These are phyloP conservation scores for Bicyclus anynana DNA, from an alignment of 1,140 invertebrate genomes.

Conservation along the genomic window DNA sequence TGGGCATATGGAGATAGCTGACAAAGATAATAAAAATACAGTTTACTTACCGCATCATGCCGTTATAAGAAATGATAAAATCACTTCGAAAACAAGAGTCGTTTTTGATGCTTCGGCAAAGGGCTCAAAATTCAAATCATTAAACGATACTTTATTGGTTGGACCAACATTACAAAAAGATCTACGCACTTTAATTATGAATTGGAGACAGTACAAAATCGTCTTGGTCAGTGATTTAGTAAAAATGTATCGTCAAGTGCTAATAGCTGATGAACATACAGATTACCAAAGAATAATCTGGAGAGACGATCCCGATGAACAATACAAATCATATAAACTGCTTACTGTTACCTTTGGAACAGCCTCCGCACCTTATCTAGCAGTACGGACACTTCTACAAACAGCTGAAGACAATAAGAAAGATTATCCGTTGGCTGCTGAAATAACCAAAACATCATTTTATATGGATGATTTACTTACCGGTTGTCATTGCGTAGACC, in stretches of 20 bases:
- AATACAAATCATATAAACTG: constrained; percentile 16
- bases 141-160: constrained; percentile 51
- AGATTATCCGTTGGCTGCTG: constrained; percentile 9
- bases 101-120: constrained; percentile 26
- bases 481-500: constrained; percentile 12
- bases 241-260: constrained; percentile 64
- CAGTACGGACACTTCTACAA: constrained; percentile 7
- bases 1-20: constrained; percentile 24
- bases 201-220: constrained; percentile 47
- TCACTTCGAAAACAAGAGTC: constrained; percentile 23
- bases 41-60: constrained; percentile 31
- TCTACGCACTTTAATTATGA: constrained; percentile 44
- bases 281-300: constrained; percentile 28
- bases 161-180: constrained; percentile 63
- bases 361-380: constrained; percentile 18
- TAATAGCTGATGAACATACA: constrained; percentile 7
- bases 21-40: neutral
- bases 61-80: constrained; percentile 25
- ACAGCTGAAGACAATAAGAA: constrained; percentile 14
- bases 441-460: constrained; percentile 10
- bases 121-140: constrained; percentile 11
- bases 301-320: constrained; percentile 12
- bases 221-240: constrained; percentile 51
- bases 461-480: constrained; percentile 23
- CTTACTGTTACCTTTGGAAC: constrained; percentile 22